Percentiles rank a stretch among this genome's conserved stretches.
phyloP scores from a whole-genome alignment of 2,888 invertebrate species.

The Anodontia alba region DNA sequence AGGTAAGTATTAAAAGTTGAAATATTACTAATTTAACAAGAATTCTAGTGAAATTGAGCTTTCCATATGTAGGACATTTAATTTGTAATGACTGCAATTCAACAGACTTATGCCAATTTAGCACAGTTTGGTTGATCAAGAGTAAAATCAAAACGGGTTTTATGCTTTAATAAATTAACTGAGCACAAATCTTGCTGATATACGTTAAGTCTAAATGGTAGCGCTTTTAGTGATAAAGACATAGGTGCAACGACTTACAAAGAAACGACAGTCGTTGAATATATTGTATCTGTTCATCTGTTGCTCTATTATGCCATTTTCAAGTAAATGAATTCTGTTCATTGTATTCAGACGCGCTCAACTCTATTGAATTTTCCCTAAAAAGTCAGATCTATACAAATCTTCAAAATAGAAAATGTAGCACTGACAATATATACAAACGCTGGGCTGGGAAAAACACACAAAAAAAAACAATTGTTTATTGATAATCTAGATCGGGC shows the following conservation, averaged over 20 bases:
- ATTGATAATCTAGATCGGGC: not conserved
- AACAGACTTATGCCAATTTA: too few species aligned
- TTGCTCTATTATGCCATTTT: not conserved
- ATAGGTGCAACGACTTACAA: too few species aligned
- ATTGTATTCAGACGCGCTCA: not conserved
- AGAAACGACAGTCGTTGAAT: not conserved
- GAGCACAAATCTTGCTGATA: too few species aligned
- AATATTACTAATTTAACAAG: too few species aligned
- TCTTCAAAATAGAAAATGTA: not conserved
- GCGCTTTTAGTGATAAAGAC: constrained; percentile 8
- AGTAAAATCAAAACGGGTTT: too few species aligned
- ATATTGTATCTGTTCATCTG: not conserved
- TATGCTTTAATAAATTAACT: too few species aligned
- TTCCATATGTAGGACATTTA: too few species aligned
- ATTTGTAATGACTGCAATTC: too few species aligned
- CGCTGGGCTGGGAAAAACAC: not conserved
- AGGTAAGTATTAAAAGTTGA: not conserved
- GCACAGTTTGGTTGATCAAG: too few species aligned
- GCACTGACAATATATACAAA: not conserved
- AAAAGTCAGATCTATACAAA: not conserved
- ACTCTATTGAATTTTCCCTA: not conserved
- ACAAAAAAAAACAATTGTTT: not conserved
- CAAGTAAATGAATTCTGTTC: not conserved
- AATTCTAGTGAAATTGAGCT: too few species aligned
- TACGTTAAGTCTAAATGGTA: too few species aligned